phyloP scores from a whole-genome alignment of 2,797 vertebrate species.

The Steatocranus sp. region DNA sequence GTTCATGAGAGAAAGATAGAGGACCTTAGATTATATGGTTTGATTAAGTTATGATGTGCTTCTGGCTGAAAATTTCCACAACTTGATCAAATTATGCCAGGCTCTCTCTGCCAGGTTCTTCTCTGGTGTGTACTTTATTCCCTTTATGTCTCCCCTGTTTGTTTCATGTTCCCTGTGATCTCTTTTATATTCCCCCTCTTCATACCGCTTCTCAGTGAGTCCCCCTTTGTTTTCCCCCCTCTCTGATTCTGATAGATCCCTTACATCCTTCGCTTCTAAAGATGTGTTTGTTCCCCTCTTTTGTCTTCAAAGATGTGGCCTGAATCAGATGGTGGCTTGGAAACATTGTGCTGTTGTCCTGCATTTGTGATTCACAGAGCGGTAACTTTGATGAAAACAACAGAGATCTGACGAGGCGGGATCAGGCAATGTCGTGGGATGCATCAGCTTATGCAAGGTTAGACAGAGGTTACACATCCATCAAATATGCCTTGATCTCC shows the following conservation, averaged over 20 bases:
- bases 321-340: conserved; percentile 17
- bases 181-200: conserved; percentile 30
- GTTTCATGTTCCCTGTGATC: conserved; percentile 24
- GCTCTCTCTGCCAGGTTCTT: not conserved
- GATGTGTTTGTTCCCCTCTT: conserved; percentile 36
- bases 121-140: conserved; percentile 20
- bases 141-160: not conserved
- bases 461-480: not conserved
- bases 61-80: not conserved
- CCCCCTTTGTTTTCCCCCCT: not conserved
- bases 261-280: conserved; percentile 56
- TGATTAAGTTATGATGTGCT: not conserved
- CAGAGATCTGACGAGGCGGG: conserved; percentile 16
- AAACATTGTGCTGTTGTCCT: not conserved
- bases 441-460: conserved; percentile 14
- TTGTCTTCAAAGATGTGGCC: conserved; percentile 48
- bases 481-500: not conserved
- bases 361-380: conserved; percentile 14
- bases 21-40: not conserved
- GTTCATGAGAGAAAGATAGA: not conserved
- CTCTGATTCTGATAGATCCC: conserved; percentile 1
- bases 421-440: not conserved
- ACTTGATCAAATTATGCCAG: conserved; percentile 40
- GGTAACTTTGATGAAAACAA: conserved; percentile 39
- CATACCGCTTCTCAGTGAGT: not conserved